Evolutionary conservation across 2,797 vertebrate genomes (phyloP).

Genomic region (Leptodactylus fallax): DNA sequence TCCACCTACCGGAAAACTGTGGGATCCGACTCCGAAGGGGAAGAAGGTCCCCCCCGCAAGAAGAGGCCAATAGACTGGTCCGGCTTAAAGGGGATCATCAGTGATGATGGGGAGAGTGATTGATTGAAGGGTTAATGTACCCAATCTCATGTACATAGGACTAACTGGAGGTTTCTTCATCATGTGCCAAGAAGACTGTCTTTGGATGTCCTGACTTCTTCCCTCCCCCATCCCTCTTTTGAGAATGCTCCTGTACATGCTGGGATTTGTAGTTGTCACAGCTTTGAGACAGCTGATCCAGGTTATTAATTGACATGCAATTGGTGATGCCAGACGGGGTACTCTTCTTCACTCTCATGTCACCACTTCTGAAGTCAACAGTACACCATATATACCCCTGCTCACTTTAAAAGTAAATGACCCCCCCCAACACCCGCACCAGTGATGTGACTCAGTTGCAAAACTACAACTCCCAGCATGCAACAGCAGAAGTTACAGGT

Average conservation of each 20-base stretch:
- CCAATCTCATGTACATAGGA: not conserved
- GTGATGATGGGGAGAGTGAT: constrained; percentile 84
- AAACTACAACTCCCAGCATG: too few relatives aligned
- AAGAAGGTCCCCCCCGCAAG: constrained; percentile 64
- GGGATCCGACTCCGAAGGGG: constrained; percentile 72
- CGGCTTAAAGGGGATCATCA: constrained; percentile 85
- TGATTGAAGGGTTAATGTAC: constrained; percentile 54
- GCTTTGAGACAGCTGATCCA: not conserved
- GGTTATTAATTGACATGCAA: not conserved
- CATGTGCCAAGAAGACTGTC: not conserved
- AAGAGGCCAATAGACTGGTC: constrained; percentile 78
- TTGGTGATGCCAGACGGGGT: not conserved
- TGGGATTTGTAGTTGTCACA: not conserved
- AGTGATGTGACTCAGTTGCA: too few relatives aligned
- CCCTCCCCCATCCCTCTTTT: too few relatives aligned
- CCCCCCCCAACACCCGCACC: too few relatives aligned
- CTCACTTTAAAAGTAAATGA: not conserved
- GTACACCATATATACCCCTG: not conserved
- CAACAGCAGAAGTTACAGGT: too few relatives aligned
- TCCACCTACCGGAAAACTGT: constrained; percentile 71
- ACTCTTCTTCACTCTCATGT: not conserved
- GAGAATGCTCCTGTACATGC: too few relatives aligned
- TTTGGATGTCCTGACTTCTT: not conserved
- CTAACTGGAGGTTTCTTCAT: not conserved
- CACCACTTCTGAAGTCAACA: too few relatives aligned